Base-by-base conservation (phyloP, 1,140 invertebrate genomes). In the Cepaea nemoralis region DNA sequence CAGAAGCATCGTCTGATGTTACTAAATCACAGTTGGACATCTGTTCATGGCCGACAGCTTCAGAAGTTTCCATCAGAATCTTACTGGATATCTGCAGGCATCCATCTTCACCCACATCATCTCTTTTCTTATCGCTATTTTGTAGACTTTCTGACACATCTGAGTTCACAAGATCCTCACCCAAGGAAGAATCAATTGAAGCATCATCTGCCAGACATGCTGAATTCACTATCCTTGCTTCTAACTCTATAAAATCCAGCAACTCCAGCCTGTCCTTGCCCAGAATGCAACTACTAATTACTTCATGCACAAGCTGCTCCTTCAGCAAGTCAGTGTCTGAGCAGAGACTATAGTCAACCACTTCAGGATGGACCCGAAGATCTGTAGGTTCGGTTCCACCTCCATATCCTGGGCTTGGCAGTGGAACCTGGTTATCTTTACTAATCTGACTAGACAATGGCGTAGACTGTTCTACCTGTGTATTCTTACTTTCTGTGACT, bases 61-160 rank as follows among this genome's bases (percentile, higher is more conserved):
- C 12, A 40, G 24, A 2, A 40, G 39, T 82, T 45, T 63, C 81
- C 84, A 37, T 82, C 82, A 35, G 84, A 50, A 27, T 83, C 77
- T 33, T 78, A 67, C n/a, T 83, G 50, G 37, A 2, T 2, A 37
- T 14, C 12, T 33, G 50, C 50, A 35, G 3, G 66, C 27, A 12
- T 6, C 35, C n/a, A 12, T 69, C 27, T 27, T 33, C 12, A 19
- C 35, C 3, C n/a, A 3, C 37, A 6, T 3, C 66, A 69, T 67
- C 66, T 37, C 35, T 69, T 12, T 69, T 24, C 50, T 45, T 45
- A 6, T 6, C 16, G 42, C 42, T 45, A 6, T 45, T 16, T 10
- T 45, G 6, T 45, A 45, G 42, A 45, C 8, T 10, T 45, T 45
- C 8, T 6, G 50, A 3, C n/a, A 55, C 5, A 19, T 55, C 22